phyloP scores from a whole-genome alignment of 2,888 invertebrate species.

The Hyles lineata region DNA sequence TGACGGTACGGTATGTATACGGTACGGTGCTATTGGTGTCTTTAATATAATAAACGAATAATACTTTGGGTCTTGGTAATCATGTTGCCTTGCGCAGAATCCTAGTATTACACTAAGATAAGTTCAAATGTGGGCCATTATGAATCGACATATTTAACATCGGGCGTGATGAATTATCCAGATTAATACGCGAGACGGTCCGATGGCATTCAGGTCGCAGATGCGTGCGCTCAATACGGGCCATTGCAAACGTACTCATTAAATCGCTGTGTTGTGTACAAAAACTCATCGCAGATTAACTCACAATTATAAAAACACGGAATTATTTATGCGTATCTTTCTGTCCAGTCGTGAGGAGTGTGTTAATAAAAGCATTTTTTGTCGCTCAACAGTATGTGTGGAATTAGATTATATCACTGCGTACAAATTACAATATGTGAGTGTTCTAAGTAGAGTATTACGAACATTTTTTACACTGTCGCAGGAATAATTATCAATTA shows the following conservation, averaged over 20 bases:
- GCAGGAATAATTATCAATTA: constrained; percentile 14
- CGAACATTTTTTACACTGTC: background rate
- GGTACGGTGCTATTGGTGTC: too few species aligned
- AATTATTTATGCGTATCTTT: constrained; percentile 36
- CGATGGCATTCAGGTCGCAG: constrained; percentile 77
- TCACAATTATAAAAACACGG: constrained; percentile 20
- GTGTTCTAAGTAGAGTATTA: background rate
- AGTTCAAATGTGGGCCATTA: constrained; percentile 2
- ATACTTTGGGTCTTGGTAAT: too few species aligned
- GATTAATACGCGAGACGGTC: constrained; percentile 73
- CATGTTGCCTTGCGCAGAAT: background rate
- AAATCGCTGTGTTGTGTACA: constrained; percentile 63
- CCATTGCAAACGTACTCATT: constrained; percentile 68
- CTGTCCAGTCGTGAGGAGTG: constrained; percentile 34
- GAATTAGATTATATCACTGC: constrained; percentile 18
- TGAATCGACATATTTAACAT: constrained; percentile 39
- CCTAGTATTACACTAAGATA: background rate
- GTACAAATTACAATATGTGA: background rate
- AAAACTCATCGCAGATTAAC: constrained; percentile 61
- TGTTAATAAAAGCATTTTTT: constrained; percentile 19
- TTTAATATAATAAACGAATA: too few species aligned
- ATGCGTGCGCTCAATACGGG: constrained; percentile 61
- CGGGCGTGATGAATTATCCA: constrained; percentile 58
- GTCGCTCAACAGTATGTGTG: background rate
- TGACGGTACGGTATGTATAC: too few species aligned